Base-by-base conservation (phyloP, 2,113 vertebrate genomes). In the Herpetotheres cachinnans region DNA sequence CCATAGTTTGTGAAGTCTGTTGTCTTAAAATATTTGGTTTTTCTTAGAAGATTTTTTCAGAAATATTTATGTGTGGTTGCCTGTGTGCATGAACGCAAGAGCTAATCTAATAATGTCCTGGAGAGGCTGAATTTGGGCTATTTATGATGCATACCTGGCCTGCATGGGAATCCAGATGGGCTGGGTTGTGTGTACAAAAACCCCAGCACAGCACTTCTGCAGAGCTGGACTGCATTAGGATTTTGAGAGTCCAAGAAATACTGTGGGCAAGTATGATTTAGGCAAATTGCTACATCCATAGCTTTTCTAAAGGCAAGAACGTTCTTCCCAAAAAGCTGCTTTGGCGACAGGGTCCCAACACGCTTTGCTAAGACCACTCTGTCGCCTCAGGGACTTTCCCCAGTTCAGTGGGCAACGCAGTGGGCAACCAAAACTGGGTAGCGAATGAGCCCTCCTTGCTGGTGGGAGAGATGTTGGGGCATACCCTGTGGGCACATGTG, bases 201-300 rank as follows among this genome's bases (percentile, higher is more conserved):
- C 44, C 58, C 21, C 73, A 82, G 0, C 65, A 14, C 1, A 0
- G 65, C 90, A 55, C 44, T 90, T 91, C 54, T 16, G 58, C 77
- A 49, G 71, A 82, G 52, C 73, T 87, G 89, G 69, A 36, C 52
- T 91, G 52, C 26, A 40, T 93, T 89, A 91, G 40, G 59, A 30
- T 86, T 84, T 93, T 78, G 62, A 34, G 61, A 71, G 46, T 40
- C 58, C 4, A 4, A 65, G 40, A 58, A 90, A 66, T 46, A 50
- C 30, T 2, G 2, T 49, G 36, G 40, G 24, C 79, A 93, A 72
- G 10, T 47, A 49, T 3, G 12, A 58, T 50, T 58, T 32, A 79
- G 34, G 40, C 0, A 1, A 71, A 71, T 19, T 34, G 6, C 47
- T 49, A 32, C 36, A 47, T 19, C 38, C 3, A 0, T n/a, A 1